Base-by-base conservation (phyloP, 1,140 invertebrate genomes). In the Glossosoma conforme region DNA sequence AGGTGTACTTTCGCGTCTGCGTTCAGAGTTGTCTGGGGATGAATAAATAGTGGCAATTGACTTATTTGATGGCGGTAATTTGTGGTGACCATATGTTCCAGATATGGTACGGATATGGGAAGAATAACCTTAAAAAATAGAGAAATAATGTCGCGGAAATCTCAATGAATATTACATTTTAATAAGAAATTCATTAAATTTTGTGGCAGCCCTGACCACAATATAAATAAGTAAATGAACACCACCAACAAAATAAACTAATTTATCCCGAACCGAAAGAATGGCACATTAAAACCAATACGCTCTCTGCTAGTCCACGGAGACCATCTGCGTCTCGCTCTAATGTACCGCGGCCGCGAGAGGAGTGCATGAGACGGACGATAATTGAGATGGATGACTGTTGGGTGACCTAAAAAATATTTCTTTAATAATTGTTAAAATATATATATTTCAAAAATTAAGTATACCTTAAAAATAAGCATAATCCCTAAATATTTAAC, bases 201-300 rank as follows among this genome's bases (percentile, higher is more conserved):
- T 33, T 33, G 32, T 33, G 32, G 32, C 44, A 46, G 10, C 52
- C 46, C 46, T 49, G 41, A 19, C 38, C 14, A 15, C 21, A 36
- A 47, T 54, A 45, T 52, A 52, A 52, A 52, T 52, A 52, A 38
- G 43, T 30, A 44, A 54, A 54, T 40, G 45, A 49, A 44, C 17
- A 44, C 52, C 40, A 41, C 45, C 45, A 37, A 19, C 52, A 44
- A 43, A 49, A 54, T 54, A 43, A 54, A 54, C 52, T 49, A 54
- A 54, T 54, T 49, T 44, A 54, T 54, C 46, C 43, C 45, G 46
- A 38, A 44, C 10, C 18, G 10, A 20, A 37, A 52, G 49, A 52
- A 52, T 44, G 41, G 49, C 43, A 46, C 35, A 44, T 45, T 53
- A 46, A 46, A 53, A 37, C 44, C 52, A 44, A 54, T 47, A 53